A percentile compares a stretch with the other conserved stretches of the same genome.
These are phyloP conservation scores for Halocaridina rubra DNA, from an alignment of 2,888 invertebrate species.

Conservation along the genomic window DNA sequence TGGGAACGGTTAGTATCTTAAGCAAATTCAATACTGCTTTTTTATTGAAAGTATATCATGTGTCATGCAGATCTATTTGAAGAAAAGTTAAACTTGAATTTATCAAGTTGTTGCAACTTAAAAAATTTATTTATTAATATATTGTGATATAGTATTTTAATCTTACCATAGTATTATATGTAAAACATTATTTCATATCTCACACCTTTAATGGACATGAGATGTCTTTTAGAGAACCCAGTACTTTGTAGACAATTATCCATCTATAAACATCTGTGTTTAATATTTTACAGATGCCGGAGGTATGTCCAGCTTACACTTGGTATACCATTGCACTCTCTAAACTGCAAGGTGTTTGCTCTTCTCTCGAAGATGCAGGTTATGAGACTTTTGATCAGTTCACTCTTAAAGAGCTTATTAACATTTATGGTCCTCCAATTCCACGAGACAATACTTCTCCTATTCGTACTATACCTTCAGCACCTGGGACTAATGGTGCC, in stretches of 20 bases:
- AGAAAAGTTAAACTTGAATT: not conserved
- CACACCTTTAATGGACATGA: too few relatives aligned
- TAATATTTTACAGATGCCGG: not conserved
- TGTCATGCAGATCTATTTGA: not conserved
- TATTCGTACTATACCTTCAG: not conserved
- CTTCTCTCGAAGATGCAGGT: constrained; percentile 52
- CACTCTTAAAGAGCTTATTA: constrained; percentile 30
- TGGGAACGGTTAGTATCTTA: constrained; percentile 42
- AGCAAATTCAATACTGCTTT: too few relatives aligned
- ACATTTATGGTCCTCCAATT: constrained; percentile 33
- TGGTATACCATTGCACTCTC: constrained; percentile 56
- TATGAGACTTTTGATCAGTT: constrained; percentile 52
- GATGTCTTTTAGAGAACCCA: too few relatives aligned
- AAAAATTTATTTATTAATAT: not conserved
- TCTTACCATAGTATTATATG: not conserved
- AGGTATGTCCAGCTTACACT: constrained; percentile 52
- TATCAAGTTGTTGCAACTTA: not conserved
- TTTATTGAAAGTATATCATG: not conserved
- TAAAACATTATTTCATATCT: not conserved
- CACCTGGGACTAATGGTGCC: not conserved
- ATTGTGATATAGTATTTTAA: not conserved
- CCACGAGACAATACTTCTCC: constrained; percentile 12
- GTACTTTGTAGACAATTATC: too few relatives aligned
- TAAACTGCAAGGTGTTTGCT: constrained; percentile 47
- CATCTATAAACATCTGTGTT: too few relatives aligned